Conservation (phyloP, 2,113 vertebrate species). For the Labeo catla region DNA sequence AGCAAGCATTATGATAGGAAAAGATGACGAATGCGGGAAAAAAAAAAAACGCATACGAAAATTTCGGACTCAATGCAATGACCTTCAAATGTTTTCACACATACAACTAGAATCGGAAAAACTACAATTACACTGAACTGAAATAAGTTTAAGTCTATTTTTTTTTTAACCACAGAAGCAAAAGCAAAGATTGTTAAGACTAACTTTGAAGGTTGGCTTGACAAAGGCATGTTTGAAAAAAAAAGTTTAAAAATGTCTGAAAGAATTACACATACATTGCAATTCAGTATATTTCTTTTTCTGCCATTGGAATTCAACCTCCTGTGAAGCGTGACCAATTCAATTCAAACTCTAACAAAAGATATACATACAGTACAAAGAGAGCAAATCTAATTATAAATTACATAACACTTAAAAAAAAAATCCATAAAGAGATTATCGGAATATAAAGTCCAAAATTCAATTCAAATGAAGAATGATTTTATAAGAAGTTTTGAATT, state of each 20-base stretch:
- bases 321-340: neutral
- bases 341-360: neutral
- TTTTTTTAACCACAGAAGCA: too few relatives aligned
- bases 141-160: too few relatives aligned
- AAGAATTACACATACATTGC: neutral
- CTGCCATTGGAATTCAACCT: neutral
- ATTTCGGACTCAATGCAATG: too few relatives aligned
- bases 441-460: neutral
- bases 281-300: neutral
- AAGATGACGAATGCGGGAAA: too few relatives aligned
- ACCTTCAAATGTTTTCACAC: too few relatives aligned
- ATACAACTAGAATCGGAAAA: too few relatives aligned
- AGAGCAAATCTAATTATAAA: neutral
- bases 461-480: constrained; percentile 35
- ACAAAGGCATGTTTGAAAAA: neutral
- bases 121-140: too few relatives aligned
- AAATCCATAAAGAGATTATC: neutral
- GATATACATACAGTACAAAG: neutral
- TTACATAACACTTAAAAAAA: neutral
- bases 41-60: too few relatives aligned
- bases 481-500: constrained; percentile 5
- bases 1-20: too few relatives aligned
- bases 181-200: neutral
- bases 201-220: neutral
- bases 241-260: neutral